Conservation (phyloP, 2,797 vertebrate genomes). For the Ispidina picta region DNA sequence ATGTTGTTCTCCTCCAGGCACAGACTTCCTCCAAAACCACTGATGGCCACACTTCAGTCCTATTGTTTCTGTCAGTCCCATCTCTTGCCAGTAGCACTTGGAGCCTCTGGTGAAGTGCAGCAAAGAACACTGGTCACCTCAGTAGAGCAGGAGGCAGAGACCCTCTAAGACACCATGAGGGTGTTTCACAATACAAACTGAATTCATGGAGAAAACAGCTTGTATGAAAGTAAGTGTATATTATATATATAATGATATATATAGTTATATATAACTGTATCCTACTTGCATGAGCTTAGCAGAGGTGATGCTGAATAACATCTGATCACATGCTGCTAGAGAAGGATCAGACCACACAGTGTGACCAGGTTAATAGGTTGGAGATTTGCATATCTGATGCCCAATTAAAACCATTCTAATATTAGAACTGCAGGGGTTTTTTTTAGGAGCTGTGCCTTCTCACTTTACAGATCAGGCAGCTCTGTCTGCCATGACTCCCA, state of each 20-base stretch:
- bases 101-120: neutral
- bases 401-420: neutral
- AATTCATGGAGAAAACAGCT: neutral
- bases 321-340: neutral
- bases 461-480: neutral
- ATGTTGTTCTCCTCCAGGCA: neutral
- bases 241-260: too few relatives aligned
- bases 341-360: neutral
- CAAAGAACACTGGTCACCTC: neutral
- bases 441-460: neutral
- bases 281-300: neutral
- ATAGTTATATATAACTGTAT: too few relatives aligned
- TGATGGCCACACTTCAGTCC: accelerated
- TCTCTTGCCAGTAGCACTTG: neutral
- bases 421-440: neutral
- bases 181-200: neutral
- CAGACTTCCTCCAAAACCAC: neutral
- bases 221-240: neutral
- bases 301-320: neutral
- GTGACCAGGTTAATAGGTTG: neutral
- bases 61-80: neutral
- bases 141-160: neutral
- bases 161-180: neutral
- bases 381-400: neutral
- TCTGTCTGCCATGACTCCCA: neutral